These are phyloP conservation scores for Myoxocephalus aenaeus DNA, from an alignment of 2,797 vertebrate species.

Conservation along the genomic window DNA sequence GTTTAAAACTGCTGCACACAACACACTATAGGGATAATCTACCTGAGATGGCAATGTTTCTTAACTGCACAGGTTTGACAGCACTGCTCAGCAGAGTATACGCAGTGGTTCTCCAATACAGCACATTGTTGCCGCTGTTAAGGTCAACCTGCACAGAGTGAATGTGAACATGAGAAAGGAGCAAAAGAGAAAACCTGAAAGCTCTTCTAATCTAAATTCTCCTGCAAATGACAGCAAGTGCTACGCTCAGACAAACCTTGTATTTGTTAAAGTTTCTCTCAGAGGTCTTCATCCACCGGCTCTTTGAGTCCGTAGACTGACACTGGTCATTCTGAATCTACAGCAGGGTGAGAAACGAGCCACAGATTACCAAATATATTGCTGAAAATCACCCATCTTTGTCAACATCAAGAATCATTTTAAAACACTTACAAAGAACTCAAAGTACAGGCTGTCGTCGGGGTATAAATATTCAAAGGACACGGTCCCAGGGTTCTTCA, in stretches of 20 bases:
- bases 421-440: slow-evolving; percentile 92
- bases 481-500: slow-evolving; percentile 92
- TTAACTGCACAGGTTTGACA: slow-evolving; percentile 91
- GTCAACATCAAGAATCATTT: background rate
- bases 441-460: slow-evolving; percentile 92
- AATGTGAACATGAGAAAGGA: background rate
- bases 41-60: slow-evolving; percentile 94
- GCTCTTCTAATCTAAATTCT: background rate
- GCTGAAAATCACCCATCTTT: background rate
- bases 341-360: background rate
- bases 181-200: background rate
- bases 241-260: slow-evolving; percentile 79
- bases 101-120: slow-evolving; percentile 92
- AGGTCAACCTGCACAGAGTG: slow-evolving; percentile 84
- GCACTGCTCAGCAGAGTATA: slow-evolving; percentile 82
- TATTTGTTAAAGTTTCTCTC: slow-evolving; percentile 89
- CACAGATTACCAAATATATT: background rate
- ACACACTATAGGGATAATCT: background rate
- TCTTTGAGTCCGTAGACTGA: slow-evolving; percentile 88
- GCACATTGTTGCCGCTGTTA: slow-evolving; percentile 91
- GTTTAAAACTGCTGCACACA: background rate
- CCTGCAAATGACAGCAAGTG: background rate
- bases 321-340: slow-evolving; percentile 98
- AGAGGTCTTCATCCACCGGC: slow-evolving; percentile 90
- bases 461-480: slow-evolving; percentile 95